phyloP scores from a whole-genome alignment of 2,888 invertebrate species.

The Acronicta alni region DNA sequence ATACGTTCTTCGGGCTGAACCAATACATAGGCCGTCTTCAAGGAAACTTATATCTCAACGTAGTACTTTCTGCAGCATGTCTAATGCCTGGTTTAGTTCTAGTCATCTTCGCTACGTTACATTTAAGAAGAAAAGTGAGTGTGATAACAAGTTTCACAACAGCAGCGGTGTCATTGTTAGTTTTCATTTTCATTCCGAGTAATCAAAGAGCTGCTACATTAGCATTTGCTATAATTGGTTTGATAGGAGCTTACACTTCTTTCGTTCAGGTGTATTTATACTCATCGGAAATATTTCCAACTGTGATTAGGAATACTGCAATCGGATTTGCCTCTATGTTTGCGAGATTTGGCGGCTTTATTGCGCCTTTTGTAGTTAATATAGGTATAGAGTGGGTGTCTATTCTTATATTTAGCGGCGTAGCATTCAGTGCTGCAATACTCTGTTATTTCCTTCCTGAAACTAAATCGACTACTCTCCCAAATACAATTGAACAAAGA shows the following conservation, averaged over 20 bases:
- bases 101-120: conserved; percentile 71
- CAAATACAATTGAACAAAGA: conserved; percentile 78
- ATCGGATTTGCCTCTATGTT: conserved; percentile 93
- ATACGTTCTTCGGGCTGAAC: conserved; percentile 95
- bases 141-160: conserved; percentile 71
- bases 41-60: conserved; percentile 94
- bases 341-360: conserved; percentile 91
- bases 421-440: conserved; percentile 74
- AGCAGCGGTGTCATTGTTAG: conserved; percentile 72
- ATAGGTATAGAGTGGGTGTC: conserved; percentile 80
- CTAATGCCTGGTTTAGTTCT: conserved; percentile 73
- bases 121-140: conserved; percentile 74
- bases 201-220: conserved; percentile 84
- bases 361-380: conserved; percentile 91
- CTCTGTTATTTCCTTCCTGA: conserved; percentile 79
- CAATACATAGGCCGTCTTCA: conserved; percentile 94
- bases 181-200: conserved; percentile 76
- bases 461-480: conserved; percentile 77
- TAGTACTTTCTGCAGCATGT: conserved; percentile 91
- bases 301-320: conserved; percentile 93
- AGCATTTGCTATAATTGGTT: conserved; percentile 92
- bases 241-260: conserved; percentile 92
- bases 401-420: conserved; percentile 74
- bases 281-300: conserved; percentile 94
- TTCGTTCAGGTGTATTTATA: conserved; percentile 92